Base-by-base conservation (phyloP, 1,140 invertebrate genomes). In the Drosophila melanica region DNA sequence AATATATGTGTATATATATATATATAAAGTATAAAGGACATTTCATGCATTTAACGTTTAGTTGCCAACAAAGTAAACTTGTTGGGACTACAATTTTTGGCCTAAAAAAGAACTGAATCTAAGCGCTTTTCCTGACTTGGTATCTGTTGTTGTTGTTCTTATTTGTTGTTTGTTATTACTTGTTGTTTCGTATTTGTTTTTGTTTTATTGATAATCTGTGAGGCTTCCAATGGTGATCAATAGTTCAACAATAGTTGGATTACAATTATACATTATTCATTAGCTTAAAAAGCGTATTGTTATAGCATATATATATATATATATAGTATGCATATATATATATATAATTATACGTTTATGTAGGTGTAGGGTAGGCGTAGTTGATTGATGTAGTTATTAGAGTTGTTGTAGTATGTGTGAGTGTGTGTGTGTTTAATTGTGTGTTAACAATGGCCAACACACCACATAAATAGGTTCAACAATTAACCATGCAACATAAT, bases 271-370 rank as follows among this genome's bases (percentile, higher is more conserved):
- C 45, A 62, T 20, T 20, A 16, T 60, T 50, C 18, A 50, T 71
- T 55, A 64, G 59, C 51, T 64, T 71, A 71, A 48, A 53, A 71
- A 71, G 62, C 69, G 69, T 72, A 50, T 66, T 65, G 33, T 57
- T 65, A 72, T 66, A 57, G 63, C 63, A 54, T 37, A 51, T 57
- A 50, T 66, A 72, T 18, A 59, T 59, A 65, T 30, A 35, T 51
- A 65, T 35, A 47, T 18, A 33, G 12, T 35, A 35, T 20, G 23
- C 8, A 51, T 35, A 30, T 45, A 41, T 48, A 45, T 53, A 48
- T 41, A 42, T 79, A 47, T 68, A 37, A 7, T 27, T 54, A 58
- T 54, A 45, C 42, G 42, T 55, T 37, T 45, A 10, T 58, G 16
- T 37, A 57, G 55, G 14, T 54, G 58, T 42, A 54, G 4, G 11